A percentile compares a stretch with the other conserved stretches of the same genome.
Evolutionary conservation across 1,140 invertebrate genomes (phyloP).

Genomic region (Caenorhabditis latens): DNA sequence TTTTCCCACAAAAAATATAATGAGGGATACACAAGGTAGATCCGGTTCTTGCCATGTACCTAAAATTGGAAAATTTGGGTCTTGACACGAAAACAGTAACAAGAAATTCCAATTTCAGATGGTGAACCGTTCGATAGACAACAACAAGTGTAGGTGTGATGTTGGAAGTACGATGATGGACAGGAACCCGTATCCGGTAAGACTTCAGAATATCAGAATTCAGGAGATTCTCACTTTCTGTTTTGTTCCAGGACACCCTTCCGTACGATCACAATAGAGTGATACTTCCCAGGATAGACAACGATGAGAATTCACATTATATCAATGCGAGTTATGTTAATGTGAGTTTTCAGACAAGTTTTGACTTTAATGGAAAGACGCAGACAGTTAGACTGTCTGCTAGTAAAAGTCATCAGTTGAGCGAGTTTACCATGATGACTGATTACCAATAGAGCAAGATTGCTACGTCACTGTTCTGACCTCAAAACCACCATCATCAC

Average conservation of each 20-base stretch:
- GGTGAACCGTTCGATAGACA: constrained; percentile 74
- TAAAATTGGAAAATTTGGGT: too few species aligned
- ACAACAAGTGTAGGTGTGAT: constrained; percentile 73
- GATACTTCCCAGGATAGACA: constrained; percentile 63
- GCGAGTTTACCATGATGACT: too few species aligned
- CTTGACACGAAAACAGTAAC: not conserved
- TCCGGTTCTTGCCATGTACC: too few species aligned
- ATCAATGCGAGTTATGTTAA: constrained; percentile 77
- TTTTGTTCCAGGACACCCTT: constrained; percentile 70
- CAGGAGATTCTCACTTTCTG: too few species aligned
- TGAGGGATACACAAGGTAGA: not conserved
- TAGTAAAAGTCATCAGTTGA: not conserved
- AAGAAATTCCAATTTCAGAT: constrained; percentile 68
- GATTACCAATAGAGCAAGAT: too few species aligned
- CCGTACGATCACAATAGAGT: constrained; percentile 76
- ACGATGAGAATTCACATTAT: constrained; percentile 72
- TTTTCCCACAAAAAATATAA: not conserved
- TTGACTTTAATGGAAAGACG: too few species aligned
- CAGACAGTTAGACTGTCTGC: not conserved
- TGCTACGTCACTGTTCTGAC: too few species aligned
- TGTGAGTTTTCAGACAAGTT: constrained; percentile 59
- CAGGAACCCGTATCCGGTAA: constrained; percentile 72
- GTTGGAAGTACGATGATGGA: constrained; percentile 74
- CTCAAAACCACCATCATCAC: too few species aligned
- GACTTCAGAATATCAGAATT: too few species aligned